Percentiles rank a stretch among this genome's conserved stretches.
These are phyloP conservation scores for Brachionus sp. DNA, from an alignment of 1,140 invertebrate genomes.

Conservation along the genomic window DNA sequence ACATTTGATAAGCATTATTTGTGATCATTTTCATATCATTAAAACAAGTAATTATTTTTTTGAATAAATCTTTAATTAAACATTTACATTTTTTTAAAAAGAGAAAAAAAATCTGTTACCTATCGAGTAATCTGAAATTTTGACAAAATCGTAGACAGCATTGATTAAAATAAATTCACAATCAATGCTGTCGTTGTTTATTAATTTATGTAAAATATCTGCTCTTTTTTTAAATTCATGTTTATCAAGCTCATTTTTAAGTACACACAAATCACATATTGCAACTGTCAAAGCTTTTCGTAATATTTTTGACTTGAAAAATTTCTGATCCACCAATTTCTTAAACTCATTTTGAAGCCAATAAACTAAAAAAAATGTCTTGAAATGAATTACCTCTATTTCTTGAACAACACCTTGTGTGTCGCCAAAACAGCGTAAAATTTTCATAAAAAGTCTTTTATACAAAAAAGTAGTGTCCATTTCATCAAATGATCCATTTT, in stretches of 20 bases:
- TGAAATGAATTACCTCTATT: neutral
- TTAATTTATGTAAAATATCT: neutral
- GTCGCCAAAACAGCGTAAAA: neutral
- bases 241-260: conserved; percentile 20
- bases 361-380: neutral
- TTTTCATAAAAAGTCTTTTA: neutral
- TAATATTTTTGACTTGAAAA: neutral
- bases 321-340: neutral
- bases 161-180: neutral
- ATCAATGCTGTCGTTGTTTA: neutral
- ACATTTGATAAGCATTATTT: conserved; percentile 6
- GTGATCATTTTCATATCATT: conserved; percentile 10
- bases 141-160: conserved; percentile 3
- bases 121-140: neutral
- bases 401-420: neutral
- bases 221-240: neutral
- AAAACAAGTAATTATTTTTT: conserved; percentile 1
- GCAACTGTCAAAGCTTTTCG: neutral
- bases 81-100: neutral
- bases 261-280: neutral
- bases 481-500: neutral
- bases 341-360: neutral
- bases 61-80: conserved; percentile 9
- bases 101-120: neutral
- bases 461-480: neutral